Percentiles rank a stretch among this genome's conserved stretches.
Evolutionary conservation across 1,140 invertebrate species (phyloP).

Genomic region (Eumaeus atala): DNA sequence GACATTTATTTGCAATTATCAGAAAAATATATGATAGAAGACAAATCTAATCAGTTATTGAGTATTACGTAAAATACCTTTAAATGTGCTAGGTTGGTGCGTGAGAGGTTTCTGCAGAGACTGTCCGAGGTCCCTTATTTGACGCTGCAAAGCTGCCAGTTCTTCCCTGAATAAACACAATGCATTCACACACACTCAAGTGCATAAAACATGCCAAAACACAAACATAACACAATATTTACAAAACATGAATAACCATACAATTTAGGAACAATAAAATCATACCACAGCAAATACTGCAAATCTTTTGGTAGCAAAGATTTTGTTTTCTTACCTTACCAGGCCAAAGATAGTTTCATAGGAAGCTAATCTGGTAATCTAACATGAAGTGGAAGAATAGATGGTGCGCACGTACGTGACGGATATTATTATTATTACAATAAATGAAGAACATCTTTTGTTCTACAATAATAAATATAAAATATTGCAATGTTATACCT

Average conservation of each 20-base stretch:
- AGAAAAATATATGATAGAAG: too few relatives aligned
- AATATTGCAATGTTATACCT: too few relatives aligned
- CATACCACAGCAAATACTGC: neutral
- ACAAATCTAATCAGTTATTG: neutral
- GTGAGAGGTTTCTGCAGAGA: constrained; percentile 41
- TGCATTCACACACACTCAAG: constrained; percentile 53
- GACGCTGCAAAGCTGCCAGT: constrained; percentile 73
- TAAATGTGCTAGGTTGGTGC: constrained; percentile 48
- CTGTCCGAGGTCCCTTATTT: constrained; percentile 62
- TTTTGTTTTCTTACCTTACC: too few relatives aligned
- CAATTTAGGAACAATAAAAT: neutral
- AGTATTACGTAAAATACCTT: constrained; percentile 42
- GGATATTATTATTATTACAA: too few relatives aligned
- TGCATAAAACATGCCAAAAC: constrained; percentile 29
- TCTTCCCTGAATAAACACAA: constrained; percentile 67
- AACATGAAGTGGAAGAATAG: too few relatives aligned
- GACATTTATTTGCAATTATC: too few relatives aligned
- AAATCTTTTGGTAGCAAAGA: neutral
- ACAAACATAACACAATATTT: constrained; percentile 10
- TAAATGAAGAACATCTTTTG: too few relatives aligned
- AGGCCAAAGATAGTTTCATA: too few relatives aligned
- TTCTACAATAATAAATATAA: too few relatives aligned
- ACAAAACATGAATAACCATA: neutral
- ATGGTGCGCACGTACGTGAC: too few relatives aligned
- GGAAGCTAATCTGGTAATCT: too few relatives aligned